These are phyloP conservation scores for Horisme vitalbata DNA, from an alignment of 2,888 invertebrate species.

Conservation along the genomic window DNA sequence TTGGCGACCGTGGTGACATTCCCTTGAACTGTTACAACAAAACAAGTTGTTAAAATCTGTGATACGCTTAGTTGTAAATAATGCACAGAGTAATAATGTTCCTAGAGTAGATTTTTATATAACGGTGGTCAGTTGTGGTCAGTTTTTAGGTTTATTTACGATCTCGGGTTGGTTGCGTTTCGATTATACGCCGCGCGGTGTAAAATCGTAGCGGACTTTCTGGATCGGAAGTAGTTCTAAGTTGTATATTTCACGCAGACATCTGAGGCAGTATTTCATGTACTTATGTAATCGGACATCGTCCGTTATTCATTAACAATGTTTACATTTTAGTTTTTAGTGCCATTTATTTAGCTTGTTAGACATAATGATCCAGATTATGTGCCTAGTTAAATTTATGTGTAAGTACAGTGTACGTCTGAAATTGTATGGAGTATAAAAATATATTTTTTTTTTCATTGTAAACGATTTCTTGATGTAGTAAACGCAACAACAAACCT, in stretches of 20 bases:
- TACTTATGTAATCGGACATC: conserved; percentile 43
- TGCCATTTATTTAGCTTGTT: conserved; percentile 60
- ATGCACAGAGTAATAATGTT: conserved; percentile 55
- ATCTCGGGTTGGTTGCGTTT: not conserved
- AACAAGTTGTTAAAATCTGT: conserved; percentile 26
- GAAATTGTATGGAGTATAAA: too few relatives aligned
- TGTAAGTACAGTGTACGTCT: too few relatives aligned
- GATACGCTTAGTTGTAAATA: conserved; percentile 35
- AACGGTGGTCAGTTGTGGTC: conserved; percentile 35
- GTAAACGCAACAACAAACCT: too few relatives aligned
- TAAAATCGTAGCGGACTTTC: not conserved
- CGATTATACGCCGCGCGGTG: not conserved
- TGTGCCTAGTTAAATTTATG: too few relatives aligned
- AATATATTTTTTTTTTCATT: too few relatives aligned
- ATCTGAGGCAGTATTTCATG: conserved; percentile 80
- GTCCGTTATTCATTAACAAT: conserved; percentile 38
- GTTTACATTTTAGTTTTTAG: conserved; percentile 45
- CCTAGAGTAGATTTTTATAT: conserved; percentile 44
- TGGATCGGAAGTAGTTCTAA: conserved; percentile 25
- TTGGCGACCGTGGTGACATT: conserved; percentile 91
- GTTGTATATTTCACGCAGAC: conserved; percentile 56
- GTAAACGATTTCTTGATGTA: too few relatives aligned
- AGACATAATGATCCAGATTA: too few relatives aligned
- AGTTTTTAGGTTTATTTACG: conserved; percentile 24
- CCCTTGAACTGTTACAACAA: conserved; percentile 30